Evolutionary conservation across 2,888 invertebrate species (phyloP).

Genomic region (Calameuta pallipes): DNA sequence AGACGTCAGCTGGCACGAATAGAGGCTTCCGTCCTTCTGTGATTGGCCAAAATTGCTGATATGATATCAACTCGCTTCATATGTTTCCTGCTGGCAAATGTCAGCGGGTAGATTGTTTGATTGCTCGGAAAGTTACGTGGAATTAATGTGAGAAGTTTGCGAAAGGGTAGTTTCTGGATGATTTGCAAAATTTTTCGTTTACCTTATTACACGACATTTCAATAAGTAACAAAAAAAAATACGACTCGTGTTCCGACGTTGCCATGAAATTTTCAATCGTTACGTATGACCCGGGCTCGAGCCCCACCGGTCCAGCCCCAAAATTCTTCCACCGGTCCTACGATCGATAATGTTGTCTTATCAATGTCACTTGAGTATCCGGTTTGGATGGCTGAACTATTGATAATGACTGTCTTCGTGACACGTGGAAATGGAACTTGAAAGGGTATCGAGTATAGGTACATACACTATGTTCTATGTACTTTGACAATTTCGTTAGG

Average conservation of each 20-base stretch:
- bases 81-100: slow-evolving; percentile 10
- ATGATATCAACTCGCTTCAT: slow-evolving; percentile 11
- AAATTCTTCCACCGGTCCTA: too few species aligned
- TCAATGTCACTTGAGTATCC: too few species aligned
- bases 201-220: too few species aligned
- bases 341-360: too few species aligned
- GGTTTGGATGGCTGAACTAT: too few species aligned
- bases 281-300: too few species aligned
- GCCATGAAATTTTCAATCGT: too few species aligned
- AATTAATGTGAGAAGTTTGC: slow-evolving; percentile 7
- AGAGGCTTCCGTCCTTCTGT: slow-evolving; percentile 6
- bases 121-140: background rate
- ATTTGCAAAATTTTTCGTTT: too few species aligned
- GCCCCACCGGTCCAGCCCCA: too few species aligned
- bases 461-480: background rate
- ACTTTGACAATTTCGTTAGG: background rate
- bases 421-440: background rate
- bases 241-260: too few species aligned
- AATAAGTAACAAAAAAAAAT: too few species aligned
- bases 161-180: too few species aligned
- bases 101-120: slow-evolving; percentile 7
- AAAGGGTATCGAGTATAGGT: background rate
- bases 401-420: background rate
- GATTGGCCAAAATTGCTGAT: slow-evolving; percentile 9
- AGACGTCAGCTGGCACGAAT: slow-evolving; percentile 4